Evolutionary conservation across 2,888 invertebrate genomes (phyloP), one percentile per base, ranked within the genome.

Genomic region (Euphydryas editha): DNA sequence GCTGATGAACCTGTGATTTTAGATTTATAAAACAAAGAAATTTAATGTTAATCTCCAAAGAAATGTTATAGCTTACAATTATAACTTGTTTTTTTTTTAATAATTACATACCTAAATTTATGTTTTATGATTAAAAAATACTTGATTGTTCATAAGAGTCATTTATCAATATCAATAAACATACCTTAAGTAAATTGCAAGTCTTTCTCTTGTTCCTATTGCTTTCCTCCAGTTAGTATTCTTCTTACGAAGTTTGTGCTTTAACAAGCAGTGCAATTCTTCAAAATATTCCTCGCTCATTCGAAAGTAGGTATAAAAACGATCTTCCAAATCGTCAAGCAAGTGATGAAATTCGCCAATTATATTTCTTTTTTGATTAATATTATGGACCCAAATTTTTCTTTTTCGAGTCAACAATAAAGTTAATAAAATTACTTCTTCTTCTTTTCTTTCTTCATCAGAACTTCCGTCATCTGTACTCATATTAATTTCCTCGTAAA

Each of bases 161-260:
- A 30, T 30, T 30, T 30, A 30, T 30, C 30, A 30, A 30, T 30
- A 30, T 7, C 30, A 30, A 30, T 30, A 30, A 30, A 30, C 0
- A 30, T 30, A 62, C 61, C 55, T 65, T 47, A 65, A 54, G 59
- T 62, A 66, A 58, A 66, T 66, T 60, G 58, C 62, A 54, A 67
- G 62, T 62, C 58, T 62, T 62, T 67, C 67, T 67, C 62, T 67
- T 67, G 62, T 62, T 59, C 62, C 59, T 59, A 67, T 62, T 59
- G 67, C 59, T 37, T 44, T 65, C 65, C 65, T 65, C 60, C 65
- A 65, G 49, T 65, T 65, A 61, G 60, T 65, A 30, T 24, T 42
- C 18, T 44, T 42, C 21, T 59, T 59, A 24, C 39, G 18, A 42
- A 59, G 39, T 59, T 39, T 59, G 21, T 60, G 61, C 54, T 51